These are phyloP conservation scores for Scaptomyza polygonia DNA, from an alignment of 2,888 invertebrate species.

Conservation along the genomic window DNA sequence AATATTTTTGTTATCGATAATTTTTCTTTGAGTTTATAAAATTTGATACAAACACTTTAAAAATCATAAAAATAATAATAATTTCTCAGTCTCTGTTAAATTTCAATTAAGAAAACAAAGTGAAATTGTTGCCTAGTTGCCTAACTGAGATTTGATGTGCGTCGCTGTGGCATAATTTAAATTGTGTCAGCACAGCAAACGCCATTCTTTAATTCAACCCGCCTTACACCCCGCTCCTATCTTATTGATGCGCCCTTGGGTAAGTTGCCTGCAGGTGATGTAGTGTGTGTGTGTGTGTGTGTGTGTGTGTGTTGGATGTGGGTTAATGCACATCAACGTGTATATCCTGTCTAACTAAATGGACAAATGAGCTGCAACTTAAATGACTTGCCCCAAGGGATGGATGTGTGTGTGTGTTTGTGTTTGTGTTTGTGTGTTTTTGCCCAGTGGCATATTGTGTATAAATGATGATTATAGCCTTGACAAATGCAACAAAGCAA, in stretches of 20 bases:
- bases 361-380: slow-evolving; percentile 23
- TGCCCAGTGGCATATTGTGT: slow-evolving; percentile 1
- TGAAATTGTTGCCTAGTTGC: not conserved
- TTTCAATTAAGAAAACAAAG: too few relatives aligned
- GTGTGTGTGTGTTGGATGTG: slow-evolving; percentile 30
- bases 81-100: too few relatives aligned
- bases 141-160: slow-evolving; percentile 57
- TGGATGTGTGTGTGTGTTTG: not conserved
- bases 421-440: slow-evolving; percentile 5
- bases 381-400: slow-evolving; percentile 15
- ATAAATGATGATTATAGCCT: slow-evolving; percentile 8
- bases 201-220: slow-evolving; percentile 6
- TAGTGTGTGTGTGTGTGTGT: not conserved
- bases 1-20: too few relatives aligned
- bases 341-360: slow-evolving; percentile 19
- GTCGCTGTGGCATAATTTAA: slow-evolving; percentile 45
- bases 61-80: too few relatives aligned
- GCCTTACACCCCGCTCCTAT: not conserved
- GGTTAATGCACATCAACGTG: slow-evolving; percentile 57
- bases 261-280: not conserved
- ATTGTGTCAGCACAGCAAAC: slow-evolving; percentile 56
- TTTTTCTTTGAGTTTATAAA: too few relatives aligned
- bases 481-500: not conserved
- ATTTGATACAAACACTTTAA: too few relatives aligned
- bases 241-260: slow-evolving; percentile 27